Conservation (phyloP, 2,797 vertebrate genomes). For the Halcyon chelicuti region DNA sequence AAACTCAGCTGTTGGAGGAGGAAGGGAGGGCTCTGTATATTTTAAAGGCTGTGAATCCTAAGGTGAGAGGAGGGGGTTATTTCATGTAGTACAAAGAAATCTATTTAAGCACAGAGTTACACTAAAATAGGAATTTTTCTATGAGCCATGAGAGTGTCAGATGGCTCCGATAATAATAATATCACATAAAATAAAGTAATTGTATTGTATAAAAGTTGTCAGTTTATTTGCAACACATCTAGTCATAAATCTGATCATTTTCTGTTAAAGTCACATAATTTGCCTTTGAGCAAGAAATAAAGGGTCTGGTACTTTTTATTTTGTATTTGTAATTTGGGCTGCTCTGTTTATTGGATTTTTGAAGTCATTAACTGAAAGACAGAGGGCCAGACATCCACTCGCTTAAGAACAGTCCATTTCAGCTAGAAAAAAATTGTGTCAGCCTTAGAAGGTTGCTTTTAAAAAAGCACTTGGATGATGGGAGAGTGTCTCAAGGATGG, state of each 20-base stretch:
- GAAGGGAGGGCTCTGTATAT: not conserved
- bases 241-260: constrained; percentile 49
- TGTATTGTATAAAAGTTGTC: constrained; percentile 49
- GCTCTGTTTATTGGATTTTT: constrained; percentile 38
- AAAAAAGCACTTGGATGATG: not conserved
- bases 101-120: constrained; percentile 15
- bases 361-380: constrained; percentile 1
- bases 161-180: constrained; percentile 69
- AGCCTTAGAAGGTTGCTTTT: not conserved
- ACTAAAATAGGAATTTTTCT: constrained; percentile 45
- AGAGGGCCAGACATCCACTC: not conserved
- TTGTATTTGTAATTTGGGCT: constrained; percentile 28
- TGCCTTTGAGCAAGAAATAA: constrained; percentile 58
- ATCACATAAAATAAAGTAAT: constrained; percentile 62
- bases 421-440: not conserved
- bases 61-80: constrained; percentile 16
- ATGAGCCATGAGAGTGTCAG: constrained; percentile 57
- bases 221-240: constrained; percentile 56
- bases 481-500: not conserved
- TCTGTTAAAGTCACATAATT: constrained; percentile 43
- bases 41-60: not conserved
- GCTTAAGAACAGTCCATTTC: not conserved
- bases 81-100: constrained; percentile 16
- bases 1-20: not conserved
- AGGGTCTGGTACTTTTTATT: not conserved